Evolutionary conservation across 2,888 invertebrate genomes (phyloP), one percentile per base, ranked within the genome.

Genomic region (Nycteola revayana): DNA sequence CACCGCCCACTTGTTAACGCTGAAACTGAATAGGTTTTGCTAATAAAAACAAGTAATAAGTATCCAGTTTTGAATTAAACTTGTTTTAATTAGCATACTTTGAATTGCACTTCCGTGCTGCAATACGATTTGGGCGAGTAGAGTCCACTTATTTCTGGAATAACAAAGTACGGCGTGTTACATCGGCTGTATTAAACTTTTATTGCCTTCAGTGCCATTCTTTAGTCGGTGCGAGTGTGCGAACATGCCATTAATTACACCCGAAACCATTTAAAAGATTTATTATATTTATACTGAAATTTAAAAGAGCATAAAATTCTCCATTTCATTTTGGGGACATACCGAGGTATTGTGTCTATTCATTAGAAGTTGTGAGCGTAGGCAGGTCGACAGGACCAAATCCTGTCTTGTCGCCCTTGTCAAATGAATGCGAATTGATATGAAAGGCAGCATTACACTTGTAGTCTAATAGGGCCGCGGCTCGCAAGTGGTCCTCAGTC

Each of bases 181-280:
- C 76, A 75, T 73, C 64, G 75, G 64, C 68, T 68, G 75, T 77
- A 78, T 80, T 73, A 76, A 77, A 78, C 70, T 78, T 83, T 84
- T 80, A 84, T 79, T 73, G 71, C 78, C 60, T 65, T 64, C 63
- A 60, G 64, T 67, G 72, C 77, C 78, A 77, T 83, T 75, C 78
- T 76, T 80, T 67, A 75, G 75, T 57, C 66, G 66, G 60, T 63
- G 74, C 74, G 67, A 71, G 73, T 76, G 71, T 75, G 73, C 74
- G 74, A 75, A 75, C 76, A 71, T 44, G 66, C 74, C 76, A 79
- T 85, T 83, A 81, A 85, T 84, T 83, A 81, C 79, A 51, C 40
- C 66, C 66, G 63, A 75, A 79, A 80, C 75, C 80, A 75, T 84
- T 82, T 75, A 75, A 66, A 67, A 78, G 81, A 84, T 84, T 83